Evolutionary conservation across 2,113 vertebrate species (phyloP).

Genomic region (Sialia sialis): DNA sequence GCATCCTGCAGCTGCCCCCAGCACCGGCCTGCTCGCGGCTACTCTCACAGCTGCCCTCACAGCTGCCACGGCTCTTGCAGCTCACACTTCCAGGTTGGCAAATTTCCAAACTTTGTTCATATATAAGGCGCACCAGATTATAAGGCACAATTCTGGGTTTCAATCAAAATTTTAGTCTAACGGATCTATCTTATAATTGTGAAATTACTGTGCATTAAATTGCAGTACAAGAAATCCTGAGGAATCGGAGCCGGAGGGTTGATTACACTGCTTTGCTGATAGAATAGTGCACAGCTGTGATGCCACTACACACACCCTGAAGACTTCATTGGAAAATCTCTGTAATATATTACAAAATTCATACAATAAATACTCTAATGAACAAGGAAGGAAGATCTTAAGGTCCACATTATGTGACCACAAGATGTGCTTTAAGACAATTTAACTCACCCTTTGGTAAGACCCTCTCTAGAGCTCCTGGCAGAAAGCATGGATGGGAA

Average conservation of each 20-base stretch:
- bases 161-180: too few species aligned
- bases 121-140: too few species aligned
- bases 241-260: neutral
- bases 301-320: neutral
- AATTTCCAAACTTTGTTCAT: too few species aligned
- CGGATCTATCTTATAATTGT: too few species aligned
- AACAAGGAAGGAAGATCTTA: neutral
- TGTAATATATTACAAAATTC: neutral
- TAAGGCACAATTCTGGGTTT: too few species aligned
- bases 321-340: neutral
- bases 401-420: neutral
- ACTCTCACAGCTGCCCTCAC: too few species aligned
- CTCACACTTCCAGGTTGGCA: too few species aligned
- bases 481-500: neutral
- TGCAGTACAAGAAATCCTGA: neutral
- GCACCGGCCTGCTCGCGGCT: too few species aligned
- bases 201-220: too few species aligned
- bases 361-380: neutral
- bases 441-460: neutral
- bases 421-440: neutral
- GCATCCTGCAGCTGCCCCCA: too few species aligned
- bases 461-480: neutral
- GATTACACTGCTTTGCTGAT: neutral
- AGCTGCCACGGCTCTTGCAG: too few species aligned
- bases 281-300: neutral